Conservation (phyloP, 2,113 vertebrate genomes). For the Sterrhoptilus dennistouni region DNA sequence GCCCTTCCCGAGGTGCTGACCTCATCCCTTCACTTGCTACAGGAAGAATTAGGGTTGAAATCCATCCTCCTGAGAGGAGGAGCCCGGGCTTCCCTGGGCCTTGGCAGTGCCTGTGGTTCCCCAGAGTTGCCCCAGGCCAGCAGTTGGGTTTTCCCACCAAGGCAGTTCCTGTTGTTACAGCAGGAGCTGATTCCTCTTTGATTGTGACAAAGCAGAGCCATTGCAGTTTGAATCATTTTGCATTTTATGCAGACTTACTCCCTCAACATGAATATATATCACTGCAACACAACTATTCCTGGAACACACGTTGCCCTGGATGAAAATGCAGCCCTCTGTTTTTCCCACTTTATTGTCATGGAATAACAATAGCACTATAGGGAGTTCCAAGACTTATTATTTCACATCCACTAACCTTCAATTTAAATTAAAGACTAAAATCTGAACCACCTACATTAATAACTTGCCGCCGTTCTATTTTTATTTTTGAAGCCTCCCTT, state of each 20-base stretch:
- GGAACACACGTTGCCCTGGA: neutral
- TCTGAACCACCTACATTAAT: neutral
- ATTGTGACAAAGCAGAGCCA: neutral
- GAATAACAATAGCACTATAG: neutral
- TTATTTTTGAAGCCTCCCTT: neutral
- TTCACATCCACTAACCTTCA: neutral
- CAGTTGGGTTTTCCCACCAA: neutral
- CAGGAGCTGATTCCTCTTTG: neutral
- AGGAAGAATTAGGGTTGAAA: neutral
- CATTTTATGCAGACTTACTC: neutral
- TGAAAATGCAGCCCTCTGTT: neutral
- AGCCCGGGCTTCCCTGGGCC: neutral
- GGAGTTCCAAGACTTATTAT: neutral
- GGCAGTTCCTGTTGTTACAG: neutral
- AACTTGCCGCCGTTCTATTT: neutral
- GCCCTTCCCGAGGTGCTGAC: neutral
- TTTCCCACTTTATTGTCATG: neutral
- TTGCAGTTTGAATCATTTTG: neutral
- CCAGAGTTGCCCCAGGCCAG: neutral
- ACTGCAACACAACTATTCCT: neutral
- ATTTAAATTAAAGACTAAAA: neutral
- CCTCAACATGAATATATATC: fast-evolving
- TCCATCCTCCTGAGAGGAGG: neutral
- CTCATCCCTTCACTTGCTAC: neutral
- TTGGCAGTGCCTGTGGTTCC: neutral